A percentile compares a stretch with the other conserved stretches of the same genome.
Conservation (phyloP, 2,797 vertebrate genomes). For the Chelmon rostratus region DNA sequence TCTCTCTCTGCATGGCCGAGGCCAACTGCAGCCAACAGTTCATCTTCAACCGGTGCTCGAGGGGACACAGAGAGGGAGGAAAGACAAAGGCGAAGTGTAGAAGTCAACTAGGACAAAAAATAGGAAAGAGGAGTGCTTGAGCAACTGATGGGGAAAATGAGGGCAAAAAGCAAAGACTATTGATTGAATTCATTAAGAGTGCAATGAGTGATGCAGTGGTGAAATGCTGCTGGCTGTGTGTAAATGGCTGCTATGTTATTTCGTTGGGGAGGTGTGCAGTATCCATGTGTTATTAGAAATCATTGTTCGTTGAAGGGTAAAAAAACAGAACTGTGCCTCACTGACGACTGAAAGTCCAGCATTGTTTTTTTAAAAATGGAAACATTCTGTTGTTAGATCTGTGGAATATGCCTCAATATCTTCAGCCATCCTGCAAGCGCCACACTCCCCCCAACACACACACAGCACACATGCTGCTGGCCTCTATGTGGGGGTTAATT, state of each 20-base stretch:
- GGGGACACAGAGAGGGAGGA: constrained; percentile 43
- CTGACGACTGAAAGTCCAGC: background rate
- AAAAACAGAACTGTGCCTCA: background rate
- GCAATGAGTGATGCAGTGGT: constrained; percentile 54
- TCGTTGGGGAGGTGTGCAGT: background rate
- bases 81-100: constrained; percentile 35
- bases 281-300: constrained; percentile 26
- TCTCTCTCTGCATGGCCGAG: constrained; percentile 34
- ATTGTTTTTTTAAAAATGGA: background rate
- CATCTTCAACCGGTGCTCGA: constrained; percentile 56
- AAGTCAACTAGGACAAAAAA: constrained; percentile 17
- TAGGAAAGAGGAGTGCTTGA: constrained; percentile 25
- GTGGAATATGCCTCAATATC: background rate
- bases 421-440: background rate
- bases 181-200: constrained; percentile 68
- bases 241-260: constrained; percentile 41
- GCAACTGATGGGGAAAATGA: constrained; percentile 52
- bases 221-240: constrained; percentile 43
- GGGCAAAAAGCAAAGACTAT: constrained; percentile 58
- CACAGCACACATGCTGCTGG: constrained; percentile 46
- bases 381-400: background rate
- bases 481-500: constrained; percentile 67
- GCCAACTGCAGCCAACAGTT: constrained; percentile 58
- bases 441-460: background rate
- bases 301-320: constrained; percentile 1